These are phyloP conservation scores for Strix uralensis DNA, from an alignment of 2,113 vertebrate genomes.

Conservation along the genomic window DNA sequence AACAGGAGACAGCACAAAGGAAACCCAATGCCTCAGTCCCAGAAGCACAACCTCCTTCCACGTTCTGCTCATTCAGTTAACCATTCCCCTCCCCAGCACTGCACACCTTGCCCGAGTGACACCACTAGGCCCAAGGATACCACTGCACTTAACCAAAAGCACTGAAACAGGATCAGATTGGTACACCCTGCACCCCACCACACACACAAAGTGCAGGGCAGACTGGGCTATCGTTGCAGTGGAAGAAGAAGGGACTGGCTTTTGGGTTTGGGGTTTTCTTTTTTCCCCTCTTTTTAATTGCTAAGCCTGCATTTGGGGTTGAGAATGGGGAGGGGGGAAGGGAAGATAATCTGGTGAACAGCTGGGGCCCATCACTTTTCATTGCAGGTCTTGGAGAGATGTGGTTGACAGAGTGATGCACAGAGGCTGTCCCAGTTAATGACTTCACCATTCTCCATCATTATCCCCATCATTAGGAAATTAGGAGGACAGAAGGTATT, in stretches of 20 bases:
- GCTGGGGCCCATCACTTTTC: slow-evolving; percentile 98
- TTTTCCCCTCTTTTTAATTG: not conserved
- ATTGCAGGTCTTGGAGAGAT: slow-evolving; percentile 90
- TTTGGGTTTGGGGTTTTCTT: not conserved
- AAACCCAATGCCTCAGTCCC: not conserved
- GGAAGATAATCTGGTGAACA: slow-evolving; percentile 78
- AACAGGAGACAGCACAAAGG: not conserved
- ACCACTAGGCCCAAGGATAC: not conserved
- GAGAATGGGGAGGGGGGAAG: slow-evolving; percentile 56
- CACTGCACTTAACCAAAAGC: not conserved
- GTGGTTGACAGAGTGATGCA: slow-evolving; percentile 97
- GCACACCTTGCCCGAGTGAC: not conserved
- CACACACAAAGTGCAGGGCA: not conserved
- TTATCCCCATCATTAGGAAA: slow-evolving; percentile 99
- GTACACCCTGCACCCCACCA: not conserved
- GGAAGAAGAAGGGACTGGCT: not conserved
- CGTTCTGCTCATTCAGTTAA: not conserved
- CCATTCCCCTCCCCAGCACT: not conserved
- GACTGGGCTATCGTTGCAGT: too few relatives aligned
- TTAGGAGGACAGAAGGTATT: slow-evolving; percentile 99
- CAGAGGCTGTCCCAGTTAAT: slow-evolving; percentile 97
- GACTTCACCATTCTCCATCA: slow-evolving; percentile 99
- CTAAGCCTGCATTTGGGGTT: slow-evolving; percentile 53
- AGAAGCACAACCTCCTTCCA: not conserved
- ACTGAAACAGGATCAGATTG: rapidly evolving